phyloP scores from a whole-genome alignment of 2,888 invertebrate species.

The Unio pictorum region DNA sequence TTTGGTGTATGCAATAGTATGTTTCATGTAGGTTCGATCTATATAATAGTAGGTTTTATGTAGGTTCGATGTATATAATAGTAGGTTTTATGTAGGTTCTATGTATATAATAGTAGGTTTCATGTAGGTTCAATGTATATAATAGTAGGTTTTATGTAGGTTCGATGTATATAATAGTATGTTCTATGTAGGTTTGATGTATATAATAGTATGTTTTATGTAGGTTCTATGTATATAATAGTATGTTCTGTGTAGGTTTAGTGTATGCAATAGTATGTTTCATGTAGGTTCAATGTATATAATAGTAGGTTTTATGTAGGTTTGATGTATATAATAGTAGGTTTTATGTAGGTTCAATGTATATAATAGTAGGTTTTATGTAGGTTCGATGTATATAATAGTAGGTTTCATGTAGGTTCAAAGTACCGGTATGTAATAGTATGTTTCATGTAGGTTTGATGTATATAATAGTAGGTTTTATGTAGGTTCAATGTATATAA shows the following conservation, averaged over 20 bases:
- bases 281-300: too few relatives aligned
- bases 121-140: not conserved
- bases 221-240: not conserved
- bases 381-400: not conserved
- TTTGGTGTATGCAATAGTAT: too few relatives aligned
- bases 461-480: not conserved
- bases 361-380: not conserved
- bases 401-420: not conserved
- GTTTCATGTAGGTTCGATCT: too few relatives aligned
- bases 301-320: too few relatives aligned
- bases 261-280: too few relatives aligned
- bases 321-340: too few relatives aligned
- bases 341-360: too few relatives aligned
- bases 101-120: not conserved
- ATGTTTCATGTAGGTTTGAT: slow-evolving; percentile 30
- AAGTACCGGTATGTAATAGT: not conserved
- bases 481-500: not conserved
- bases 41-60: too few relatives aligned
- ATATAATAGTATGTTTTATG: not conserved
- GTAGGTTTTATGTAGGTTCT: too few relatives aligned
- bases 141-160: too few relatives aligned
- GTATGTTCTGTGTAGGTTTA: not conserved
- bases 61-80: too few relatives aligned
- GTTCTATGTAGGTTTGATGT: not conserved
- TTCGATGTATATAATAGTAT: not conserved